phyloP scores from a whole-genome alignment of 2,113 vertebrate species.

The Brachyhypopomus occidentalis region DNA sequence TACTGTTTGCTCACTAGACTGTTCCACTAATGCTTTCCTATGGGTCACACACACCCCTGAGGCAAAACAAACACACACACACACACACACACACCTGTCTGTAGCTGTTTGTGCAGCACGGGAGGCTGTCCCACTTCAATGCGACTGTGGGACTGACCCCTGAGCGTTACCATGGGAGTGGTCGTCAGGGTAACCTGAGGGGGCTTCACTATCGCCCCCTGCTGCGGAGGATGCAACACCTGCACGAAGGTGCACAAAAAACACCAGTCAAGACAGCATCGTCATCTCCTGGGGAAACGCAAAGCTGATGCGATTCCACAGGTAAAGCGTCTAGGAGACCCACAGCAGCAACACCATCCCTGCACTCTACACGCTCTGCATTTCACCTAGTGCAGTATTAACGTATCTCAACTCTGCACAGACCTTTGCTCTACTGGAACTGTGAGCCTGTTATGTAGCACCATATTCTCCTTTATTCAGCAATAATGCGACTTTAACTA shows the following conservation, averaged over 20 bases:
- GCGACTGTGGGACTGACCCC: slow-evolving; percentile 84
- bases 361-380: no score
- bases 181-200: slow-evolving; percentile 87
- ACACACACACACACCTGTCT: slow-evolving; percentile 77
- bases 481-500: not conserved
- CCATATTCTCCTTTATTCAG: no score
- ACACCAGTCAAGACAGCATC: no score
- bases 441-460: no score
- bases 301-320: no score
- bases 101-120: slow-evolving; percentile 84
- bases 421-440: no score
- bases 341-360: no score
- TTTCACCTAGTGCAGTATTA: no score
- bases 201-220: slow-evolving; percentile 84
- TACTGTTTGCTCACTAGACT: not conserved
- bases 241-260: slow-evolving; percentile 38
- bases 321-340: no score
- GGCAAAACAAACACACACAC: not conserved
- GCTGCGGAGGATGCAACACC: slow-evolving; percentile 87
- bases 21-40: not conserved
- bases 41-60: not conserved
- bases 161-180: slow-evolving; percentile 86
- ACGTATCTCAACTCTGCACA: no score
- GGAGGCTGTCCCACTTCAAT: slow-evolving; percentile 86
- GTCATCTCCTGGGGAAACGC: no score